Percentiles rank a stretch among this genome's conserved stretches.
These are phyloP conservation scores for Antitype chi DNA, from an alignment of 2,888 invertebrate genomes.

Conservation along the genomic window DNA sequence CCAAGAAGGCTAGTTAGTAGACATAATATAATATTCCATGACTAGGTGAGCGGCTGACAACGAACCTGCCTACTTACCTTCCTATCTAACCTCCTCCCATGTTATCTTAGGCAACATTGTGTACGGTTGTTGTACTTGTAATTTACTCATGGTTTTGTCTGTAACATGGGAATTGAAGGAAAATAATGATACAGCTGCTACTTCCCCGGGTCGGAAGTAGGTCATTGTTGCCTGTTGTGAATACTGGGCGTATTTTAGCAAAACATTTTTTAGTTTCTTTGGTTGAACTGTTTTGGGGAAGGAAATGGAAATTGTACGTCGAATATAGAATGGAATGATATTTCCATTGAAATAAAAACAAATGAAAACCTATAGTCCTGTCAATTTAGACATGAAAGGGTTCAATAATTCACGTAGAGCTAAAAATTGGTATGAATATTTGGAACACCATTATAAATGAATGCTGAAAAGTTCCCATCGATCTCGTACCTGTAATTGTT, in stretches of 20 bases:
- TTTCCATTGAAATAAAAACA: background rate
- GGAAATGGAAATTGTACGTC: background rate
- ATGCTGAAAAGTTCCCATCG: too few species aligned
- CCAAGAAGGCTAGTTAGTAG: constrained; percentile 39
- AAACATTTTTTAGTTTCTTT: background rate
- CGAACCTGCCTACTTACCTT: constrained; percentile 2
- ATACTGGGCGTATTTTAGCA: constrained; percentile 1
- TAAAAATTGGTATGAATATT: too few species aligned
- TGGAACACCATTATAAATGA: too few species aligned
- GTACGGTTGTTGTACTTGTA: constrained; percentile 39
- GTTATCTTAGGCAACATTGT: constrained; percentile 59
- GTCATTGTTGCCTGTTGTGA: constrained; percentile 46
- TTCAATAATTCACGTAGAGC: too few species aligned
- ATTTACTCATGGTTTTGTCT: constrained; percentile 62
- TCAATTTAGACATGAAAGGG: too few species aligned
- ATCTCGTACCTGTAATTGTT: too few species aligned
- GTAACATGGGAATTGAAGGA: constrained; percentile 57
- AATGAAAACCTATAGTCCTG: background rate
- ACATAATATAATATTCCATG: constrained; percentile 77
- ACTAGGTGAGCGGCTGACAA: constrained; percentile 65
- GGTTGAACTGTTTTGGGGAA: background rate
- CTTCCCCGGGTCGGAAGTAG: constrained; percentile 54
- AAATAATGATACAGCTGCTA: constrained; percentile 58
- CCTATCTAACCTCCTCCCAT: constrained; percentile 25
- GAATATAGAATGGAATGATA: background rate